Percentiles rank a stretch among this genome's conserved stretches.
phyloP scores from a whole-genome alignment of 2,888 invertebrate species.

The Oeneis ivallda region DNA sequence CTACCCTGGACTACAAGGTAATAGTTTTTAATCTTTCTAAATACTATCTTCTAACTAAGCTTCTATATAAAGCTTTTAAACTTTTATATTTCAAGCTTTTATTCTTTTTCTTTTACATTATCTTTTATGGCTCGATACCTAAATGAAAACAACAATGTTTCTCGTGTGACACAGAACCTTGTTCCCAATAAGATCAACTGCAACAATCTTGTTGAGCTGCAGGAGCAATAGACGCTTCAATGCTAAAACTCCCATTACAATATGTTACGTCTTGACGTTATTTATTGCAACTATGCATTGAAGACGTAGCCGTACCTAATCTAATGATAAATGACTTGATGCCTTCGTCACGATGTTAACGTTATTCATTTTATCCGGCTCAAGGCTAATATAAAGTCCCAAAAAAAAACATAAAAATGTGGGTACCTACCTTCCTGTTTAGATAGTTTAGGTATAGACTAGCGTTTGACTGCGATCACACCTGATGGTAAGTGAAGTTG shows the following conservation, averaged over 20 bases:
- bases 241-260: slow-evolving; percentile 17
- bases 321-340: not conserved
- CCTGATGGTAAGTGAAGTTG: no score
- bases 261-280: slow-evolving; percentile 11
- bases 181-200: slow-evolving; percentile 8
- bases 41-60: no score
- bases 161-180: slow-evolving; percentile 12
- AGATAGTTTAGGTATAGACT: no score
- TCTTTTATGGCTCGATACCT: not conserved
- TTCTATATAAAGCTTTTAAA: no score
- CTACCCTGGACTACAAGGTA: no score
- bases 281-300: slow-evolving; percentile 4
- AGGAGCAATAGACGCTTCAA: slow-evolving; percentile 10
- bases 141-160: slow-evolving; percentile 16
- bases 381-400: not conserved
- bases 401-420: no score
- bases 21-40: no score
- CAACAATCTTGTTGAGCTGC: slow-evolving; percentile 6
- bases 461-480: no score
- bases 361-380: not conserved
- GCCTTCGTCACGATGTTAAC: not conserved
- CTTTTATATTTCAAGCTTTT: no score
- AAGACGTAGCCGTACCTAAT: not conserved
- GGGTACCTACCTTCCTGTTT: no score
- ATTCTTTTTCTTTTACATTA: not conserved